Evolutionary conservation across 1,140 invertebrate genomes (phyloP).

Genomic region (Rhopalosiphum maidis): DNA sequence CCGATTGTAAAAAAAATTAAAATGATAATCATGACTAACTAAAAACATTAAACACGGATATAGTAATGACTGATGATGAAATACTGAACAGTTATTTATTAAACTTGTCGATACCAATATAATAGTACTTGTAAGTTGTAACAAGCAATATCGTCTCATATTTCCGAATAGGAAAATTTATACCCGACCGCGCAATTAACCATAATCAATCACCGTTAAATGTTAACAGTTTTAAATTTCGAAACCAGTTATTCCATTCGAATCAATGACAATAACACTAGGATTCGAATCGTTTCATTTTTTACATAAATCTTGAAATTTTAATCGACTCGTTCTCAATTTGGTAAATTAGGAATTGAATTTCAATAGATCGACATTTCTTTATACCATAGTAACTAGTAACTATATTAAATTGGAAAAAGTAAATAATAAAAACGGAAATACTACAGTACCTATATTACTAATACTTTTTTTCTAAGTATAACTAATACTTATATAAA

Average conservation of each 20-base stretch:
- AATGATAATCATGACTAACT: background rate
- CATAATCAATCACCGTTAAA: background rate
- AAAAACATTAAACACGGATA: background rate
- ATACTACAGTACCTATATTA: background rate
- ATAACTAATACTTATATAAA: background rate
- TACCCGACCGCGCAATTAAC: background rate
- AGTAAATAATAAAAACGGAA: background rate
- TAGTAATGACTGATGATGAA: background rate
- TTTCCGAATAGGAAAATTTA: background rate
- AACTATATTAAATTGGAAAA: background rate
- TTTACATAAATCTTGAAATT: background rate
- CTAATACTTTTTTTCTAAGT: background rate
- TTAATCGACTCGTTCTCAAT: background rate
- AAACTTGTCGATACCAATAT: background rate
- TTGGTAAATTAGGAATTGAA: background rate
- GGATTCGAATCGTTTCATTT: background rate
- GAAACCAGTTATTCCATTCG: background rate
- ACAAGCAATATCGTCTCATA: background rate
- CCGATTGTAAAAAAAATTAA: background rate
- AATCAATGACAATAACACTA: too few relatives aligned
- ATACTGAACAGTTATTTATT: background rate
- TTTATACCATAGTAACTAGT: background rate
- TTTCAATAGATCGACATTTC: background rate
- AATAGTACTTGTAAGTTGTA: background rate
- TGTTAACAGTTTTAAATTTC: conserved; percentile 2